A percentile compares a stretch with the other conserved stretches of the same genome.
phyloP scores from a whole-genome alignment of 2,888 invertebrate genomes.

The Electrophaes corylata region DNA sequence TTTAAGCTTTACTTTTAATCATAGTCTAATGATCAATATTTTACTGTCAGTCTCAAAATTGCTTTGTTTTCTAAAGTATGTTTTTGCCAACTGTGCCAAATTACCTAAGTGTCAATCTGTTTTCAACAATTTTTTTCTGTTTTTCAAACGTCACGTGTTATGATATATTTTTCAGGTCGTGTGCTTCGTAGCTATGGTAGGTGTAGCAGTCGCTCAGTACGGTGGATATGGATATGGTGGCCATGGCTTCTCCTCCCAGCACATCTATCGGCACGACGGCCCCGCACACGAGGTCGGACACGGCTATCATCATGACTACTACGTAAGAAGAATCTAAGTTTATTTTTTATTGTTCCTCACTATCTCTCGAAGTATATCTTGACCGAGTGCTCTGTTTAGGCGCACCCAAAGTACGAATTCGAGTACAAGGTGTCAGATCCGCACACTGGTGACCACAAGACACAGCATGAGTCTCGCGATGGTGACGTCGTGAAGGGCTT shows the following conservation, averaged over 20 bases:
- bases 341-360: background rate
- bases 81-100: too few relatives aligned
- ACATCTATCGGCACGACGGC: constrained; percentile 50
- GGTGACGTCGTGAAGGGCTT: constrained; percentile 59
- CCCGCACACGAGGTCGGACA: constrained; percentile 44
- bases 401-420: constrained; percentile 65
- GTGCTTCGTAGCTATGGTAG: constrained; percentile 31
- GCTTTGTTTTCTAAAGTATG: too few relatives aligned
- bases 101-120: too few relatives aligned
- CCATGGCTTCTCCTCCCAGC: constrained; percentile 46
- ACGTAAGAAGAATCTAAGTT: constrained; percentile 28
- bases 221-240: constrained; percentile 54
- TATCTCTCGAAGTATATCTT: background rate
- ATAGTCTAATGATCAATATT: too few relatives aligned
- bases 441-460: constrained; percentile 58
- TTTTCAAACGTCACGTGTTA: too few relatives aligned
- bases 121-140: too few relatives aligned
- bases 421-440: constrained; percentile 57
- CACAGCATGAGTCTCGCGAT: constrained; percentile 60
- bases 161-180: constrained; percentile 25
- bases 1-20: too few relatives aligned
- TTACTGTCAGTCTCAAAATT: too few relatives aligned
- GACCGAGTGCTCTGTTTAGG: constrained; percentile 37
- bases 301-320: constrained; percentile 41
- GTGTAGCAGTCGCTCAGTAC: constrained; percentile 41